Evolutionary conservation across 2,113 vertebrate genomes (phyloP).

Genomic region (Lipophrys pholis): DNA sequence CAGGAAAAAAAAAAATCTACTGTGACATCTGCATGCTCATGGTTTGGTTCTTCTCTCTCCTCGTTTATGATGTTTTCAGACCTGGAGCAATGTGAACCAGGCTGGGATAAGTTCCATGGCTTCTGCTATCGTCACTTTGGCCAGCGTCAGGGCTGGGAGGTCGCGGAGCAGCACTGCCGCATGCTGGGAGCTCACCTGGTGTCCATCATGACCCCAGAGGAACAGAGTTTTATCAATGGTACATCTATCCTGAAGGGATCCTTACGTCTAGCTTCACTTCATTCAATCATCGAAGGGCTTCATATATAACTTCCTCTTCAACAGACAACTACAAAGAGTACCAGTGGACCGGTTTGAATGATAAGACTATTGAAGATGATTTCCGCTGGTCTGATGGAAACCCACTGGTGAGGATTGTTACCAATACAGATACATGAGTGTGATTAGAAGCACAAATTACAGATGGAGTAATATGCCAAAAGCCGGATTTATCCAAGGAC

Average conservation of each 20-base stretch:
- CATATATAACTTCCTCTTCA: neutral
- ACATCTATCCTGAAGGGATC: slow-evolving; percentile 11
- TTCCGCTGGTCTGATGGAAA: slow-evolving; percentile 96
- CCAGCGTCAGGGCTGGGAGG: slow-evolving; percentile 92
- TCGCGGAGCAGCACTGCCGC: slow-evolving; percentile 91
- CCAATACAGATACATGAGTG: slow-evolving; percentile 4
- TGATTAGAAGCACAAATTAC: neutral
- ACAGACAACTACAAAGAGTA: slow-evolving; percentile 92
- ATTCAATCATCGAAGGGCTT: too few species aligned
- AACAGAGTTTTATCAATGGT: slow-evolving; percentile 94
- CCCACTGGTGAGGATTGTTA: slow-evolving; percentile 86
- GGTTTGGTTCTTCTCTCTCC: neutral
- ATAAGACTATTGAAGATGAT: slow-evolving; percentile 92
- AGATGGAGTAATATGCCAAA: neutral
- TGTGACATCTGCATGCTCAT: neutral
- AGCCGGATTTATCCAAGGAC: too few species aligned
- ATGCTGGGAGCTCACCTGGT: slow-evolving; percentile 89
- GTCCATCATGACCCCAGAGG: slow-evolving; percentile 91
- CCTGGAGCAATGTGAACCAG: slow-evolving; percentile 84
- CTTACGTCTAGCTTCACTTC: too few species aligned
- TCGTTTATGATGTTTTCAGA: slow-evolving; percentile 76
- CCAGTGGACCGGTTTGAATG: slow-evolving; percentile 96
- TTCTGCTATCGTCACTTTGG: slow-evolving; percentile 93
- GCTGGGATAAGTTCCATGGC: slow-evolving; percentile 94
- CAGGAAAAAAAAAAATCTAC: too few species aligned